phyloP scores from a whole-genome alignment of 1,140 invertebrate species.

The Tetraneura akinire region DNA sequence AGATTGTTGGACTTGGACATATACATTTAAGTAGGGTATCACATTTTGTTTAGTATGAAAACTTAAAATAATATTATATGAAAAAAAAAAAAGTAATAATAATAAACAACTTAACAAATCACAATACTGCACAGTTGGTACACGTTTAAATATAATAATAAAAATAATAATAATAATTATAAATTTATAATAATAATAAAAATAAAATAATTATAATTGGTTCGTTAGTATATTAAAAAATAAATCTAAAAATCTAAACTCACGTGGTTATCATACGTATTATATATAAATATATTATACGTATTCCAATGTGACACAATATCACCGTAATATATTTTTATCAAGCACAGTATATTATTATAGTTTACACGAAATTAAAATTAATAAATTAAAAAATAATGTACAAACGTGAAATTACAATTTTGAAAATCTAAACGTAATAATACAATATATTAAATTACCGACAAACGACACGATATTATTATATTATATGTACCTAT shows the following conservation, averaged over 20 bases:
- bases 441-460: too few relatives aligned
- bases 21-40: constrained; percentile 50
- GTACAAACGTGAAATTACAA: not conserved
- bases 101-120: constrained; percentile 47
- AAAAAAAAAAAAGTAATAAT: constrained; percentile 28
- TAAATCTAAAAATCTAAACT: constrained; percentile 30
- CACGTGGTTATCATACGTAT: constrained; percentile 34
- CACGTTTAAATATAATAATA: constrained; percentile 24
- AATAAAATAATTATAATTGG: not conserved
- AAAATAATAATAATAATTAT: too few relatives aligned
- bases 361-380: constrained; percentile 10
- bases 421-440: too few relatives aligned
- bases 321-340: too few relatives aligned
- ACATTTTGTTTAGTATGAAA: constrained; percentile 51
- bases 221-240: not conserved
- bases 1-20: constrained; percentile 45
- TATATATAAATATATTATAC: not conserved
- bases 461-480: not conserved
- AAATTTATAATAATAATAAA: not conserved
- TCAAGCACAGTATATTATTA: too few relatives aligned
- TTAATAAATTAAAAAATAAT: constrained; percentile 29
- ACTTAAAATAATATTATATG: constrained; percentile 44
- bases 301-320: constrained; percentile 1
- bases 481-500: too few relatives aligned
- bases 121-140: constrained; percentile 42